Evolutionary conservation across 2,888 invertebrate species (phyloP).

Genomic region (Drosophila putrida): DNA sequence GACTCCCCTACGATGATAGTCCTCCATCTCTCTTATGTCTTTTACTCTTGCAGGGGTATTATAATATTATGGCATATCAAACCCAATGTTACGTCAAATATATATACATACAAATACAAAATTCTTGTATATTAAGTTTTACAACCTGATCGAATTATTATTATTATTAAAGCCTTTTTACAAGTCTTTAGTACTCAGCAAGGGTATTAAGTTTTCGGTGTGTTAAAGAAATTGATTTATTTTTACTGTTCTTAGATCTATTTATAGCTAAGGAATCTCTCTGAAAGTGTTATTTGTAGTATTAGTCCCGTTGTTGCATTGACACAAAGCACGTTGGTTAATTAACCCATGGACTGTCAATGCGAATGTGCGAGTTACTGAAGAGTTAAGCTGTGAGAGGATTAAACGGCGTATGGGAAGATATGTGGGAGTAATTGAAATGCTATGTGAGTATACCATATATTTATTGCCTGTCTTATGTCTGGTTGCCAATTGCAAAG

Average conservation of each 20-base stretch:
- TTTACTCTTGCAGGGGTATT: neutral
- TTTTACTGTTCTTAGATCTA: neutral
- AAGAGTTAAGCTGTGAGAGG: constrained; percentile 51
- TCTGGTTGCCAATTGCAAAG: constrained; percentile 20
- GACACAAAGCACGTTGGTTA: constrained; percentile 33
- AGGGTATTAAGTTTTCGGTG: neutral
- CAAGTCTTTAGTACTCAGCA: no score
- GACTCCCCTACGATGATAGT: neutral
- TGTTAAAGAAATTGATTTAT: neutral
- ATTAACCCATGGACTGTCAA: constrained; percentile 59
- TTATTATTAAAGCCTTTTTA: no score
- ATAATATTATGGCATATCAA: neutral
- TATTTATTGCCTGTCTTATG: constrained; percentile 51
- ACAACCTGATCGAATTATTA: no score
- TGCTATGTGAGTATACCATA: constrained; percentile 27
- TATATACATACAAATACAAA: no score
- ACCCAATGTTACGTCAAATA: no score
- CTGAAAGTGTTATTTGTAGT: neutral
- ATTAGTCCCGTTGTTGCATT: constrained; percentile 30
- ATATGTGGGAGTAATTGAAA: constrained; percentile 56
- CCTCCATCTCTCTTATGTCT: neutral
- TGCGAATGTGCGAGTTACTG: constrained; percentile 16
- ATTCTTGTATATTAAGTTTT: no score
- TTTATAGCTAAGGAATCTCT: constrained; percentile 12
- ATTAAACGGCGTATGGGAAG: constrained; percentile 36